Conservation (phyloP, 1,140 invertebrate genomes). For the Rhagoletis zephyria region DNA sequence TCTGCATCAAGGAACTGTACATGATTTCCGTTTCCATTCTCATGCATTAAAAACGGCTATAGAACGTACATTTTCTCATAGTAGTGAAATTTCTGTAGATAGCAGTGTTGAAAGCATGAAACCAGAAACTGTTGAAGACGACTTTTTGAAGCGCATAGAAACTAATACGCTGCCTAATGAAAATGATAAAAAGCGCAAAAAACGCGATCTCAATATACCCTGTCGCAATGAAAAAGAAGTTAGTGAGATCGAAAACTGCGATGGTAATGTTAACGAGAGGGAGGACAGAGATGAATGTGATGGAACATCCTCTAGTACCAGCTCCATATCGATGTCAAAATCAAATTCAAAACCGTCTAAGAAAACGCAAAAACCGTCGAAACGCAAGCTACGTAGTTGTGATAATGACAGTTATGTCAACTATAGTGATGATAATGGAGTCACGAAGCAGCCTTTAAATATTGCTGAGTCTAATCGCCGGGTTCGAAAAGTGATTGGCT, state of each 20-base stretch:
- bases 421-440: not conserved
- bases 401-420: conserved; percentile 5
- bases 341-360: not conserved
- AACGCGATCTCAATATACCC: not conserved
- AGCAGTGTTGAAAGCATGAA: conserved; percentile 55
- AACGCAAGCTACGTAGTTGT: conserved; percentile 44
- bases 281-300: conserved; percentile 21
- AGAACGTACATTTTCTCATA: conserved; percentile 69
- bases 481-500: not conserved
- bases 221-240: conserved; percentile 25
- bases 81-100: conserved; percentile 62
- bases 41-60: conserved; percentile 74
- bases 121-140: not conserved
- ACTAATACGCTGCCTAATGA: not conserved
- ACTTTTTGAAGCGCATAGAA: not conserved
- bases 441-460: not conserved
- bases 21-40: conserved; percentile 77
- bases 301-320: not conserved
- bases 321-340: not conserved
- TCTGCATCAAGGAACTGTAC: conserved; percentile 75
- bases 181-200: not conserved
- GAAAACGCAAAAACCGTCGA: conserved; percentile 10
- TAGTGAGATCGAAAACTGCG: not conserved
- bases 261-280: not conserved
- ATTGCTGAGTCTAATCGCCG: not conserved